A percentile compares a stretch with the other conserved stretches of the same genome.
phyloP scores from a whole-genome alignment of 2,113 vertebrate genomes.

The Stegostoma tigrinum region DNA sequence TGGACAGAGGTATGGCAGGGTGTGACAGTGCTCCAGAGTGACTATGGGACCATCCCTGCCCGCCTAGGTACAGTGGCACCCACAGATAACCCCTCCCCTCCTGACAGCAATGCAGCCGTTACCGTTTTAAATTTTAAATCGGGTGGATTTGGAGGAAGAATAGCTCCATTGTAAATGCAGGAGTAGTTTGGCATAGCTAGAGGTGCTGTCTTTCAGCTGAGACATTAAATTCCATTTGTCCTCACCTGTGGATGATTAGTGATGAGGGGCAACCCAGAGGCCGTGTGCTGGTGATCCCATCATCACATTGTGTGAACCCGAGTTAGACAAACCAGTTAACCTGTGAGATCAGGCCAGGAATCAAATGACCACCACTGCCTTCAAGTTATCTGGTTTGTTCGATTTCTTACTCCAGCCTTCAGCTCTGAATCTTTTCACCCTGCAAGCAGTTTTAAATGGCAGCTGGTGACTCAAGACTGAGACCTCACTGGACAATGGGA shows the following conservation, averaged over 20 bases:
- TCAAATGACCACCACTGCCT: not conserved
- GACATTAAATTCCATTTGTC: too few species aligned
- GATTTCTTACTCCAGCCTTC: not conserved
- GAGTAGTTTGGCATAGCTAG: too few species aligned
- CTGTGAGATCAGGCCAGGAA: not conserved
- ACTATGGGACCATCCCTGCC: too few species aligned
- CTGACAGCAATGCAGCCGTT: not conserved
- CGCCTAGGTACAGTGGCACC: too few species aligned
- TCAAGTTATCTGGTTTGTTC: not conserved
- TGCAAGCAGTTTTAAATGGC: too few species aligned
- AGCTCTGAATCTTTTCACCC: too few species aligned
- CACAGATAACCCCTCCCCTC: not conserved
- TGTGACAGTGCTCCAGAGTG: not conserved
- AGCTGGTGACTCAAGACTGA: too few species aligned
- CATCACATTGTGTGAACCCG: not conserved
- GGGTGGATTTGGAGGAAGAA: not conserved
- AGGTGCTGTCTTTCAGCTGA: too few species aligned
- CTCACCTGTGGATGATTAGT: too few species aligned
- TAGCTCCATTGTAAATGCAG: too few species aligned
- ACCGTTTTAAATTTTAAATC: not conserved
- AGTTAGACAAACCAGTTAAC: not conserved
- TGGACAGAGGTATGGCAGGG: too few species aligned
- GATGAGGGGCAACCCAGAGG: not conserved
- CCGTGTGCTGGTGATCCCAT: not conserved
- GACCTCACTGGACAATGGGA: too few species aligned